Conservation (phyloP, 2,113 vertebrate genomes). For the Toxotes chatareus region DNA sequence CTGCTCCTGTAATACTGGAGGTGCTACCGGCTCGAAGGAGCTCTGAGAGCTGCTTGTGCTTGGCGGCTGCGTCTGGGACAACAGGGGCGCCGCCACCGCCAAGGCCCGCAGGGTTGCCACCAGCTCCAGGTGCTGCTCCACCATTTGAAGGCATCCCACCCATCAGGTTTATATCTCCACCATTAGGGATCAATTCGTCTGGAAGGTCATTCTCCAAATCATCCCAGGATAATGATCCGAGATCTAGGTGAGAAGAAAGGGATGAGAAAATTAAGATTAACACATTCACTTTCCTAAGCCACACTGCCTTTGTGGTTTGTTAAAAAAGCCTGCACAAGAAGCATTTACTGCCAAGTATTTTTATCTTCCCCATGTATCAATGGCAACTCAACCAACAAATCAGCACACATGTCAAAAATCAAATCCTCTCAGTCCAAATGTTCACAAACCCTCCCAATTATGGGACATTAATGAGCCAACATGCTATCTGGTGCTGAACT, state of each 20-base stretch:
- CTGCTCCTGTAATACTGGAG: constrained; percentile 85
- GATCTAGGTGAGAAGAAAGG: constrained; percentile 82
- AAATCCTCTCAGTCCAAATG: constrained; percentile 3
- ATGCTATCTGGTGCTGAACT: constrained; percentile 17
- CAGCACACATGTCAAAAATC: background rate
- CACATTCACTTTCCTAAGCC: background rate
- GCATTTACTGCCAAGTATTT: background rate
- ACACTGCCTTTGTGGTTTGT: background rate
- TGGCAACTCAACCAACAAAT: background rate
- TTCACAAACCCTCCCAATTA: constrained; percentile 8
- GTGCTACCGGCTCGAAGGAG: constrained; percentile 92
- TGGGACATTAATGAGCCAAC: constrained; percentile 11
- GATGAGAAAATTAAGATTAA: background rate
- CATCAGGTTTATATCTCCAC: constrained; percentile 90
- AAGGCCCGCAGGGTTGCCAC: constrained; percentile 57
- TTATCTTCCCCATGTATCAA: background rate
- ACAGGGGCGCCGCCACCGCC: constrained; percentile 70
- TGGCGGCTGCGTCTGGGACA: constrained; percentile 93
- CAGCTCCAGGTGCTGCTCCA: constrained; percentile 68
- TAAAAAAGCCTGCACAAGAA: background rate
- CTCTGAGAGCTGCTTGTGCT: constrained; percentile 98
- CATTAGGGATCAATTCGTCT: constrained; percentile 97
- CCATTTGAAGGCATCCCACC: constrained; percentile 84
- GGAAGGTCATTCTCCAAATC: constrained; percentile 99
- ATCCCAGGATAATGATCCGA: constrained; percentile 92